These are phyloP conservation scores for Ferrisia virgata DNA, from an alignment of 2,888 invertebrate species.

Conservation along the genomic window DNA sequence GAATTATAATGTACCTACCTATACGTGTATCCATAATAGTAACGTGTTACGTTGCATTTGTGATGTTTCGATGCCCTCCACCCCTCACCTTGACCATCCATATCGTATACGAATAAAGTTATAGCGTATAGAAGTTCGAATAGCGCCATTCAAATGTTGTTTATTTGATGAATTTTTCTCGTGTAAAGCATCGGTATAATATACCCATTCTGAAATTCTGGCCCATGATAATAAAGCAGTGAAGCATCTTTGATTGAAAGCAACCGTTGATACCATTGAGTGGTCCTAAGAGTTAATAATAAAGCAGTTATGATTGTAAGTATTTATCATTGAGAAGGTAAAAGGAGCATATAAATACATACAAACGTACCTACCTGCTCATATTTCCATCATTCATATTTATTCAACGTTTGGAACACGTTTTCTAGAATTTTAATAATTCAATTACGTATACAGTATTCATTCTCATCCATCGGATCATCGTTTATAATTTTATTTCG, in stretches of 20 bases:
- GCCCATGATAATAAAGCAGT: background rate
- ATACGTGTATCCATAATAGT: too few species aligned
- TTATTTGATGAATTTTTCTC: background rate
- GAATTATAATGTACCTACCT: slow-evolving; percentile 37
- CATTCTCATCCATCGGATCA: too few species aligned
- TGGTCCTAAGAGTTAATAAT: background rate
- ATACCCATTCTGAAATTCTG: too few species aligned
- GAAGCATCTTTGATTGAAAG: background rate
- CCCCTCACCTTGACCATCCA: background rate
- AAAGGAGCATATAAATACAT: too few species aligned
- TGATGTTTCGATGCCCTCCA: background rate
- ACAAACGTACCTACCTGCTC: too few species aligned
- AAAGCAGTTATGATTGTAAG: background rate
- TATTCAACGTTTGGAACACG: too few species aligned
- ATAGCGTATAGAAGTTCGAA: background rate
- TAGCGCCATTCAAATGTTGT: background rate
- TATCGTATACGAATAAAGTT: background rate
- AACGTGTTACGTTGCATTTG: background rate
- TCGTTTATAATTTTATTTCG: too few species aligned
- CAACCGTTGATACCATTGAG: background rate
- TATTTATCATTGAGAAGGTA: background rate
- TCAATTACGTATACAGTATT: too few species aligned
- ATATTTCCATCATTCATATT: background rate
- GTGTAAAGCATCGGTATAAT: background rate
- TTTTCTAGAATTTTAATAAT: too few species aligned